Base-by-base conservation (phyloP, 1,140 invertebrate genomes). In the Penaeus vannamei region DNA sequence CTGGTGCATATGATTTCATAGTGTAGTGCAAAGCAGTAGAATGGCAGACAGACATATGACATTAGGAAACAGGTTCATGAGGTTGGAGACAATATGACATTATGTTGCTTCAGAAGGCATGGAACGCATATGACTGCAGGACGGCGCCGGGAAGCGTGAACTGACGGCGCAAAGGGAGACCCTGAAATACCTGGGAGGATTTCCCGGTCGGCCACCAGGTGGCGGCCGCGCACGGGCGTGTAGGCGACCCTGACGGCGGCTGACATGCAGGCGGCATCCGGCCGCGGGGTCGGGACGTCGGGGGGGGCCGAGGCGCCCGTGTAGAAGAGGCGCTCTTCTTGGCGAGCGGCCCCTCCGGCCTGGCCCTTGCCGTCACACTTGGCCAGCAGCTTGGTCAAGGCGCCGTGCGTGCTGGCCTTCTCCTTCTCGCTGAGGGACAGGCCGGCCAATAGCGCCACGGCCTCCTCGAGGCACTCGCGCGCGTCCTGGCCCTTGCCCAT, bases 401-500 rank as follows among this genome's bases (percentile, higher is more conserved):
- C 62, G 20, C 69, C 66, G 81, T 36, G 80, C 20, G 72, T 83
- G 7, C 83, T 66, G 20, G 80, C 42, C 22, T 59, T 46, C 36
- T 91, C 90, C 53, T 91, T 91, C 29, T 81, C 83, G 62, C 76
- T 76, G 61, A 89, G 32, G 60, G 87, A 82, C 10, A 89, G 42
- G 1, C 84, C 23, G 10, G 82, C 61, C 17, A 89, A 72, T 1
- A 53, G n/a, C 42, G 36, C 80, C 20, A 89, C 36, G 23, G 87
- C 76, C 12, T 89, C 87, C 19, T 84, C 87, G 22, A 89, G n/a
- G 17, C 79, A 53, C 17, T n/a, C 22, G 12, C 86, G 87, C n/a
- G 90, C 90, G 42, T 91, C 90, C 23, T 91, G 69, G 26, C 59
- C 61, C 85, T 72, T 89, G 23, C 96, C 95, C 59, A 97, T 93